Conservation (phyloP, 2,888 invertebrate species). For the Ormyrus rosae region DNA sequence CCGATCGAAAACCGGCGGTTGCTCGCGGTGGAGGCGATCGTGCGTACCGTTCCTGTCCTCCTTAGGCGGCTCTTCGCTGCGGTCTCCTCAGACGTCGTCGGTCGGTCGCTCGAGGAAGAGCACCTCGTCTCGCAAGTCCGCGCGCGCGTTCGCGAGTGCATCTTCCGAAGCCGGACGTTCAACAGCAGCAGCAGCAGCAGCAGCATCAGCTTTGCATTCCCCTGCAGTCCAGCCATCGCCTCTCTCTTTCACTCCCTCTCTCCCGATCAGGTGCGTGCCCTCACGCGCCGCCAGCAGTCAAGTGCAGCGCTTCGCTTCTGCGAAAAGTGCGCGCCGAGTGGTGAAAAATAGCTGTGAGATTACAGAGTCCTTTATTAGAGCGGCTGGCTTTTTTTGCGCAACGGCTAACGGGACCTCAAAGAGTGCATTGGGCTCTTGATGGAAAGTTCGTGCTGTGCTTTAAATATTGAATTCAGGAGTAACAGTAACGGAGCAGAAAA, state of each 20-base stretch:
- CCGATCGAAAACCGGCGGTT: conserved; percentile 71
- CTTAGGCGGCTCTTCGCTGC: conserved; percentile 69
- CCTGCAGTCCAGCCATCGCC: too few relatives aligned
- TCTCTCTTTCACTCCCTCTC: too few relatives aligned
- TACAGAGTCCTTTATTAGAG: too few relatives aligned
- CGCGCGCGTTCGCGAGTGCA: conserved; percentile 41
- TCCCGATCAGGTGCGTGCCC: conserved; percentile 18
- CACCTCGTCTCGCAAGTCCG: conserved; percentile 58
- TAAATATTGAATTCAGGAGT: not conserved
- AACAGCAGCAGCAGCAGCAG: too few relatives aligned
- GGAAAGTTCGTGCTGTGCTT: too few relatives aligned
- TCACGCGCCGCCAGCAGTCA: conserved; percentile 44
- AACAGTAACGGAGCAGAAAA: conserved; percentile 6
- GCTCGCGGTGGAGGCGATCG: conserved; percentile 73
- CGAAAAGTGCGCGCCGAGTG: conserved; percentile 36
- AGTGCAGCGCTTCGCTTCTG: conserved; percentile 42
- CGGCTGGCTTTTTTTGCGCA: too few relatives aligned
- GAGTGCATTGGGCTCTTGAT: too few relatives aligned
- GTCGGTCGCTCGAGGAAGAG: conserved; percentile 72
- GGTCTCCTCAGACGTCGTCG: conserved; percentile 72
- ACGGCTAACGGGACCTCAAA: too few relatives aligned
- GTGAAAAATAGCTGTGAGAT: too few relatives aligned
- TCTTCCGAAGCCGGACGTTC: too few relatives aligned
- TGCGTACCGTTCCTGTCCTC: conserved; percentile 76
- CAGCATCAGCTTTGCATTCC: too few relatives aligned